Conservation (phyloP, 37 sponge, comb jelly and placozoan species). For the Crambe crambe region DNA sequence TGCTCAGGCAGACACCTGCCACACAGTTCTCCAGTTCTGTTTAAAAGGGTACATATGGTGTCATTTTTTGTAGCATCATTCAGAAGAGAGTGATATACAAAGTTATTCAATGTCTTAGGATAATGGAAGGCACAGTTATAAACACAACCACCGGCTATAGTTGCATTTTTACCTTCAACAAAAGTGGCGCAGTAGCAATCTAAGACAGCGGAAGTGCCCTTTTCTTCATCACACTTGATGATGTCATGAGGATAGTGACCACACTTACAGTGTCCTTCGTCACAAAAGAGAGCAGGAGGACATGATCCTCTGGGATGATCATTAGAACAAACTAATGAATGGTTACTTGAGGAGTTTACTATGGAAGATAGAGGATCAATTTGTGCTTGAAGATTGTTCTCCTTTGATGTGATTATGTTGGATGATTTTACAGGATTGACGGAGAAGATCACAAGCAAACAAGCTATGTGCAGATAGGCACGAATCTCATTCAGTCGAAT, state of each 20-base stretch:
- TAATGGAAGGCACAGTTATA: neutral
- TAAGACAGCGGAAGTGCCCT: neutral
- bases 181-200: neutral
- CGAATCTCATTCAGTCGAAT: too few species aligned
- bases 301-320: too few species aligned
- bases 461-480: too few species aligned
- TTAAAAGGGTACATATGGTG: constrained; percentile 19
- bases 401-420: too few species aligned
- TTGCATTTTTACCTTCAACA: neutral
- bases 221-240: neutral
- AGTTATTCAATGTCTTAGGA: neutral
- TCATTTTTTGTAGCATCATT: neutral
- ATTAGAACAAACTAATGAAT: too few species aligned
- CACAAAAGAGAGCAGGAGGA: neutral
- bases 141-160: neutral
- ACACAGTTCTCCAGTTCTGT: constrained; percentile 55
- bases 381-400: too few species aligned
- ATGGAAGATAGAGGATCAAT: too few species aligned
- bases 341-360: too few species aligned
- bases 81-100: neutral
- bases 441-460: too few species aligned
- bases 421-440: too few species aligned
- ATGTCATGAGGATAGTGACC: neutral
- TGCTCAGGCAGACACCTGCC: constrained; percentile 45
- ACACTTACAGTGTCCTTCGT: neutral